These are phyloP conservation scores for Rousettus leschenaultii DNA, from an alignment of 2,113 vertebrate genomes.

Conservation along the genomic window DNA sequence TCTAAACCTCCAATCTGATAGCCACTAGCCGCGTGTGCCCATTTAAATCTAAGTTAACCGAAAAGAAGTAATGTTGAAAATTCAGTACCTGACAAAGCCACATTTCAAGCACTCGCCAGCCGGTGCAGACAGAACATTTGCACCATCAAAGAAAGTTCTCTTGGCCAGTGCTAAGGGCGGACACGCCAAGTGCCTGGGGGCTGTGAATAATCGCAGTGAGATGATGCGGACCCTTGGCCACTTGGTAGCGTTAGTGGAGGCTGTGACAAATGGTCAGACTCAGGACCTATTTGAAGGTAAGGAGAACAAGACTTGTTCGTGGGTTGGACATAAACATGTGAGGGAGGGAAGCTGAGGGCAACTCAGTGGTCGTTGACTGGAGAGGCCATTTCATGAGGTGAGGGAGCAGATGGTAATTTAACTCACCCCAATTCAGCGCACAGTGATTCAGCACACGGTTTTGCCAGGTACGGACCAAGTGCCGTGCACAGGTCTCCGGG, in stretches of 20 bases:
- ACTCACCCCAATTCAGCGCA: rapidly evolving
- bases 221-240: rapidly evolving
- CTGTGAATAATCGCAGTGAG: not conserved
- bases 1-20: not conserved
- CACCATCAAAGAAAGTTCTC: not conserved
- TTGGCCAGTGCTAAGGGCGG: not conserved
- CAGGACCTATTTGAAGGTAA: not conserved
- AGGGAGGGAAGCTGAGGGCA: not conserved
- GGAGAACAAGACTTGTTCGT: not conserved
- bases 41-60: not conserved
- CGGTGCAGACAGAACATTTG: not conserved
- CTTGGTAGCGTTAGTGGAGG: not conserved
- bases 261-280: not conserved
- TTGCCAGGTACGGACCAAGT: not conserved
- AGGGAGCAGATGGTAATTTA: not conserved
- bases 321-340: rapidly evolving
- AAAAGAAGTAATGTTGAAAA: not conserved
- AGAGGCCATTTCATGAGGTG: not conserved
- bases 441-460: too few species aligned
- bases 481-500: rapidly evolving
- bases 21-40: not conserved
- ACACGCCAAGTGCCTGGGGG: not conserved
- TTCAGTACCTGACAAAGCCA: not conserved
- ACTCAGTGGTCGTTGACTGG: rapidly evolving
- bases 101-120: too few species aligned